These are phyloP conservation scores for Acanthosepion esculentum DNA, from an alignment of 2,888 invertebrate genomes.

Conservation along the genomic window DNA sequence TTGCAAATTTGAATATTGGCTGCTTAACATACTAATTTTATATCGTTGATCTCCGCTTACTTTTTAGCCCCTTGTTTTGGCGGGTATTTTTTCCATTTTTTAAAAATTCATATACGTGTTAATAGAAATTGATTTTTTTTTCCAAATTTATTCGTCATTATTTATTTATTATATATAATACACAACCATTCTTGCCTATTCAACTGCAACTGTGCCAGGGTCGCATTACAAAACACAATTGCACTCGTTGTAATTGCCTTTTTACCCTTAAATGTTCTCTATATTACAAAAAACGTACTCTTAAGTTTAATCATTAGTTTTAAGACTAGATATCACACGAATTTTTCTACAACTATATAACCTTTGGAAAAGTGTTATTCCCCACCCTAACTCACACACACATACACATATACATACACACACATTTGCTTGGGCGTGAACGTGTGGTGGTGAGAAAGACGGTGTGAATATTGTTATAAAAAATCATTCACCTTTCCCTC, in stretches of 20 bases:
- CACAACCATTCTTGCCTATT: background rate
- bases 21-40: background rate
- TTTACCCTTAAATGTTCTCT: background rate
- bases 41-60: background rate
- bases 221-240: background rate
- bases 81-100: too few relatives aligned
- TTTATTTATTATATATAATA: background rate
- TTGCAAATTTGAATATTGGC: background rate
- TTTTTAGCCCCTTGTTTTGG: background rate
- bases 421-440: background rate
- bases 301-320: background rate
- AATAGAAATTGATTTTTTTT: too few relatives aligned
- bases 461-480: background rate
- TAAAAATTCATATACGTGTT: too few relatives aligned
- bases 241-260: background rate
- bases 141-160: background rate
- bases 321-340: background rate
- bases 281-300: too few relatives aligned
- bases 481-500: fast-evolving
- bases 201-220: background rate
- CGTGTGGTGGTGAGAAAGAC: slow-evolving; percentile 7
- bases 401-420: too few relatives aligned
- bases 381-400: background rate
- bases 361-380: background rate
- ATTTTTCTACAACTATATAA: background rate